Evolutionary conservation across 2,888 invertebrate species (phyloP).

Genomic region (Scaptomyza reducta): DNA sequence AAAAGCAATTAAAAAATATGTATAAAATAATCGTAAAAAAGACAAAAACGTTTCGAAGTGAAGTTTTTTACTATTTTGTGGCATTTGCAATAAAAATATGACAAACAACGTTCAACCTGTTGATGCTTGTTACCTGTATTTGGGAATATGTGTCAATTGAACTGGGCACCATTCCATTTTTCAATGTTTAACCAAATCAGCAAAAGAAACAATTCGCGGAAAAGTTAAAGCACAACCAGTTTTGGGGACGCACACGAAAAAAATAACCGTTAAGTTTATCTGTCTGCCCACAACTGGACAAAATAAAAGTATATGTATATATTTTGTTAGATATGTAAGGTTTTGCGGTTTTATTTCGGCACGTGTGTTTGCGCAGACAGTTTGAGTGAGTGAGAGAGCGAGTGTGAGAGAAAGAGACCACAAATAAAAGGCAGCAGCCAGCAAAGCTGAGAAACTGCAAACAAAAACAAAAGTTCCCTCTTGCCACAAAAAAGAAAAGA

Average conservation of each 20-base stretch:
- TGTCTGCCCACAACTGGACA: conserved; percentile 24
- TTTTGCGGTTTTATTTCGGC: conserved; percentile 32
- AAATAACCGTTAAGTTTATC: conserved; percentile 60
- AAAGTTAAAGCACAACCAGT: conserved; percentile 58
- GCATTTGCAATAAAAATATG: not conserved
- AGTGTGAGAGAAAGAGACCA: conserved; percentile 2
- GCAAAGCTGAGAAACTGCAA: conserved; percentile 38
- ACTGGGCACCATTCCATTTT: conserved; percentile 56
- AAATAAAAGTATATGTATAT: conserved; percentile 8
- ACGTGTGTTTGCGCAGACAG: conserved; percentile 56
- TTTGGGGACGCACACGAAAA: conserved; percentile 41
- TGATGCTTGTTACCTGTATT: conserved; percentile 29
- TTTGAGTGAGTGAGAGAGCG: conserved; percentile 7
- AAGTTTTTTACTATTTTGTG: not conserved
- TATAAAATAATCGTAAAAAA: not conserved
- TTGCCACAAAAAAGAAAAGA: conserved; percentile 15
- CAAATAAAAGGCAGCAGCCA: no score
- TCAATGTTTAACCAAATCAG: conserved; percentile 60
- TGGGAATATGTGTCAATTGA: conserved; percentile 64
- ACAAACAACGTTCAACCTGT: conserved; percentile 29
- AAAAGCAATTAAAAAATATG: not conserved
- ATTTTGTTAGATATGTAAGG: conserved; percentile 15
- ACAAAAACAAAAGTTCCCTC: conserved; percentile 60
- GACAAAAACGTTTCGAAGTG: not conserved
- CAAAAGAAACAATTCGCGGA: conserved; percentile 56